Percentiles rank a stretch among this genome's conserved stretches.
Evolutionary conservation across 2,888 invertebrate genomes (phyloP).

Genomic region (Melanotus villosus): DNA sequence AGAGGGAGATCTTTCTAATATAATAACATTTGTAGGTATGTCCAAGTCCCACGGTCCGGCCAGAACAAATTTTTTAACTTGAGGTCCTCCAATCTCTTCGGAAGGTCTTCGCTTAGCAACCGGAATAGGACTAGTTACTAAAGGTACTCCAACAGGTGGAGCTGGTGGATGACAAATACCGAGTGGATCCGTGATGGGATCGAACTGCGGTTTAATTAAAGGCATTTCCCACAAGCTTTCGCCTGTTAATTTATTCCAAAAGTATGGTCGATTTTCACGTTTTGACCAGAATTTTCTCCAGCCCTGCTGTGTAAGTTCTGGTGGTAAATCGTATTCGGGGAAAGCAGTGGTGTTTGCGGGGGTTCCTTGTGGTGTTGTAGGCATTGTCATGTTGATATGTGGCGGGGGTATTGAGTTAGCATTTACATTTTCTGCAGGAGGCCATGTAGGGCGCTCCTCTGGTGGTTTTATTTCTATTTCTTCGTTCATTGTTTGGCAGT

Average conservation of each 20-base stretch:
- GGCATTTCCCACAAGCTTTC: conserved; percentile 99
- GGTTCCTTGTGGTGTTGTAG: conserved; percentile 74
- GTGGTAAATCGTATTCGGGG: conserved; percentile 71
- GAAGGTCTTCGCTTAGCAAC: conserved; percentile 84
- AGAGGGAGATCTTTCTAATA: conserved; percentile 88
- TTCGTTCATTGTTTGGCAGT: conserved; percentile 65
- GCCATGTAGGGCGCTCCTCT: conserved; percentile 64
- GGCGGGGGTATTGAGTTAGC: conserved; percentile 60
- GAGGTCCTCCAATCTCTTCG: conserved; percentile 79
- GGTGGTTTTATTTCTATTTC: conserved; percentile 63
- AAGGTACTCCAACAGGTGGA: conserved; percentile 63
- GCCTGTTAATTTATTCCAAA: conserved; percentile 95
- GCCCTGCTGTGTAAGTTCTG: conserved; percentile 85
- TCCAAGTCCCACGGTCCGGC: conserved; percentile 97
- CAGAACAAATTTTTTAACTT: conserved; percentile 88
- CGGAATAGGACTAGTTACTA: conserved; percentile 69
- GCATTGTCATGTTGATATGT: conserved; percentile 68
- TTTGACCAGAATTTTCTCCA: conserved; percentile 99
- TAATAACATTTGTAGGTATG: conserved; percentile 91
- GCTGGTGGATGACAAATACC: conserved; percentile 76
- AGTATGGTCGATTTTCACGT: conserved; percentile 94
- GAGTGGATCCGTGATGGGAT: conserved; percentile 92
- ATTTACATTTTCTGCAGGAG: conserved; percentile 61
- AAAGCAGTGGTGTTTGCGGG: conserved; percentile 70
- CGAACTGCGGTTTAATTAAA: conserved; percentile 81